Evolutionary conservation across 2,113 vertebrate species (phyloP).

Genomic region (Nymphicus hollandicus): DNA sequence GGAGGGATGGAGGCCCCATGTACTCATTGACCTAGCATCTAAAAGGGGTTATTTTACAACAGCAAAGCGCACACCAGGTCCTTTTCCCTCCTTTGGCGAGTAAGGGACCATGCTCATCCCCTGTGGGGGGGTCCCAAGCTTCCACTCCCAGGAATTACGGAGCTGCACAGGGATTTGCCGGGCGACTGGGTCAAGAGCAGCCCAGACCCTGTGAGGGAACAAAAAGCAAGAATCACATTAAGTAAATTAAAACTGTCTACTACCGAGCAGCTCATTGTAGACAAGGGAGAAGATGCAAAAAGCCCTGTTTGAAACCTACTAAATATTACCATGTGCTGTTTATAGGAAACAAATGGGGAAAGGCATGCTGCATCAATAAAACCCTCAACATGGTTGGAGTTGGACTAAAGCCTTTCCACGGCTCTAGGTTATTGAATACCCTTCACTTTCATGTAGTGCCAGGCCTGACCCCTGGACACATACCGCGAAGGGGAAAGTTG

Average conservation of each 20-base stretch:
- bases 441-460: conserved; percentile 77
- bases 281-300: conserved; percentile 64
- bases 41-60: background rate
- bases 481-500: conserved; percentile 49
- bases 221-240: conserved; percentile 64
- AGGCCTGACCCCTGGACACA: conserved; percentile 74
- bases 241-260: conserved; percentile 73
- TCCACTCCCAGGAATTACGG: background rate
- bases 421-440: conserved; percentile 75
- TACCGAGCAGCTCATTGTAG: conserved; percentile 71
- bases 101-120: background rate
- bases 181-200: conserved; percentile 29
- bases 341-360: conserved; percentile 89
- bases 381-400: conserved; percentile 67
- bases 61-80: fast-evolving
- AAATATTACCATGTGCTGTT: conserved; percentile 91
- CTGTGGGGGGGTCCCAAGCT: background rate
- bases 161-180: background rate
- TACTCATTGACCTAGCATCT: background rate
- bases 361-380: conserved; percentile 78
- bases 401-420: conserved; percentile 59
- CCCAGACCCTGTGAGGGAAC: conserved; percentile 24
- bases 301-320: conserved; percentile 78
- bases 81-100: background rate
- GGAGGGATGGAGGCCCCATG: background rate